These are phyloP conservation scores for Turritopsis dohrnii DNA, from an alignment of 30 jellyfish, hydroid and myxozoan species.

Conservation along the genomic window DNA sequence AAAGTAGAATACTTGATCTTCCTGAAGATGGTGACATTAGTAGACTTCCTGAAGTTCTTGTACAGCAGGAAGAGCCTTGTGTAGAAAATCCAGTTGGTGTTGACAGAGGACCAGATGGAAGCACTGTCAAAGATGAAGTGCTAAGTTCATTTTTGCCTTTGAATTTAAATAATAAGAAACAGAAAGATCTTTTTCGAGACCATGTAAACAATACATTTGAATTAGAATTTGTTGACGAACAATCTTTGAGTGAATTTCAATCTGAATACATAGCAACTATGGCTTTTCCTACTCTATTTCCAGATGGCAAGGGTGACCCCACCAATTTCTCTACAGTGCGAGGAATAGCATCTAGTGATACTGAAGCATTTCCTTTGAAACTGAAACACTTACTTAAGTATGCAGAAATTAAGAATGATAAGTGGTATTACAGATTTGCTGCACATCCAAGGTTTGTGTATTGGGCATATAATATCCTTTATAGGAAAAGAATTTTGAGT, in stretches of 20 bases:
- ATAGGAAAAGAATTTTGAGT: too few species aligned
- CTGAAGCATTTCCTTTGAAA: too few species aligned
- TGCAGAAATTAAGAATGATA: too few species aligned
- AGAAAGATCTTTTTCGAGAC: neutral
- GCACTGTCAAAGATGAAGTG: neutral
- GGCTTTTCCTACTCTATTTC: constrained; percentile 38
- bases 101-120: constrained; percentile 16
- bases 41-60: constrained; percentile 6
- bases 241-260: constrained; percentile 17
- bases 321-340: too few species aligned
- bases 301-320: constrained; percentile 37
- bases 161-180: neutral
- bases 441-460: too few species aligned
- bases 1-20: neutral
- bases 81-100: neutral
- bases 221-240: constrained; percentile 25
- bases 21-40: constrained; percentile 28
- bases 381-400: too few species aligned
- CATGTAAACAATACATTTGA: neutral
- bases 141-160: neutral
- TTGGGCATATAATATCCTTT: too few species aligned
- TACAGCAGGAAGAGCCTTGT: neutral
- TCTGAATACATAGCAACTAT: constrained; percentile 21
- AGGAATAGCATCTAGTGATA: too few species aligned
- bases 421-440: too few species aligned